Percentiles rank a stretch among this genome's conserved stretches.
These are phyloP conservation scores for Trogon surrucura DNA, from an alignment of 2,113 vertebrate species.

Conservation along the genomic window DNA sequence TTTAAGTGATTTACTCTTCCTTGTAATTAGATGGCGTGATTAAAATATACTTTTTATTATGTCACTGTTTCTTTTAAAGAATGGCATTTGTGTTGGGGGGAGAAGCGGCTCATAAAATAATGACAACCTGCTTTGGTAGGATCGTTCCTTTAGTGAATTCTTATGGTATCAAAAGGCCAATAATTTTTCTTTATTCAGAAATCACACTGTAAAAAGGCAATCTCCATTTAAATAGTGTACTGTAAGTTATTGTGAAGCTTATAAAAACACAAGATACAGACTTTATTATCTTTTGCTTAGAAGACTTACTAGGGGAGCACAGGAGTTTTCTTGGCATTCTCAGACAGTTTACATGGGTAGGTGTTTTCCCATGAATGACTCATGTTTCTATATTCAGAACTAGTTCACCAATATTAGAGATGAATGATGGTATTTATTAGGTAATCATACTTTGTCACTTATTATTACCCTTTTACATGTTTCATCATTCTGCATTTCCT, in stretches of 20 bases:
- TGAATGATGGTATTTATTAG: background rate
- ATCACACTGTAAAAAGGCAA: background rate
- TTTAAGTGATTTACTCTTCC: background rate
- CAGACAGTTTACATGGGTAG: background rate
- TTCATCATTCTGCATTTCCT: background rate
- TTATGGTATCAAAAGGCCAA: background rate
- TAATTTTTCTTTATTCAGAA: slow-evolving; percentile 10
- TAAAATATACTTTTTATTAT: background rate
- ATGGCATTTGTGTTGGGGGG: background rate
- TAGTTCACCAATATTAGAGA: background rate
- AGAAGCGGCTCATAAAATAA: background rate
- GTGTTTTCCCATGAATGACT: background rate
- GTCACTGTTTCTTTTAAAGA: background rate
- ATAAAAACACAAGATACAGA: background rate
- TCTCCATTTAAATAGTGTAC: background rate
- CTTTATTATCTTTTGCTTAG: background rate
- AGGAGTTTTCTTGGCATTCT: background rate
- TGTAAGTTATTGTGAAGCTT: background rate
- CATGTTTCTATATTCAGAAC: background rate
- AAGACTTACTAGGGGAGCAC: background rate
- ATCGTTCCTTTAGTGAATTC: background rate
- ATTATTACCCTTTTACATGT: background rate
- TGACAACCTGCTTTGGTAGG: background rate
- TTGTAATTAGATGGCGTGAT: background rate
- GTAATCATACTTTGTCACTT: background rate